Evolutionary conservation across 2,888 invertebrate genomes (phyloP).

Genomic region (Augochlorella aurata): DNA sequence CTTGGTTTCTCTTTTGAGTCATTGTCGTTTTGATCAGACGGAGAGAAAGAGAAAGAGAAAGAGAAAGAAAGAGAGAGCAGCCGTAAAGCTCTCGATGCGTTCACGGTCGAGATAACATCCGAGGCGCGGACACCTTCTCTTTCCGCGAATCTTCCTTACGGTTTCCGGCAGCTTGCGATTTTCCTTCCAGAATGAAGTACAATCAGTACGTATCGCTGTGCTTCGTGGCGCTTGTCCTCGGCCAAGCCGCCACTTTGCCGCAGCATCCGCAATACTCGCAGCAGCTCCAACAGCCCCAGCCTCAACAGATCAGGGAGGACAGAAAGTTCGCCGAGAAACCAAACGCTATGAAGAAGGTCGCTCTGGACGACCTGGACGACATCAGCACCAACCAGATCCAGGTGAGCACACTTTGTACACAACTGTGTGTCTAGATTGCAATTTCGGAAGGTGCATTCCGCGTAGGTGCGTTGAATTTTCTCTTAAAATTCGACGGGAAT

Average conservation of each 20-base stretch:
- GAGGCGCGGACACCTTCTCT: background rate
- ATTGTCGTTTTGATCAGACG: background rate
- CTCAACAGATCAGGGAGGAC: constrained; percentile 83
- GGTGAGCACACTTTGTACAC: constrained; percentile 67
- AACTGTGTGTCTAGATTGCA: too few relatives aligned
- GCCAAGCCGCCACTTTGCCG: constrained; percentile 76
- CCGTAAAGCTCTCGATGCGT: background rate
- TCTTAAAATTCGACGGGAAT: too few relatives aligned
- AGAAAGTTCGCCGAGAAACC: constrained; percentile 95
- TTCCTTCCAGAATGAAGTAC: constrained; percentile 84
- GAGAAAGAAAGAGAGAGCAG: background rate
- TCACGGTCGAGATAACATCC: background rate
- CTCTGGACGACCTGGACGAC: constrained; percentile 91
- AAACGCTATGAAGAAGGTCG: constrained; percentile 94
- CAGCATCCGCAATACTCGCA: constrained; percentile 79
- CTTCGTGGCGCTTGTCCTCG: constrained; percentile 85
- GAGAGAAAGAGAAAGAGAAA: background rate
- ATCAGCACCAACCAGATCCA: constrained; percentile 91
- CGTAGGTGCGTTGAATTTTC: too few relatives aligned
- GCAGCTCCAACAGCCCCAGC: constrained; percentile 72
- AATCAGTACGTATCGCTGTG: constrained; percentile 88
- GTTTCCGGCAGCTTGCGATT: constrained; percentile 3
- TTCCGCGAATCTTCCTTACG: background rate
- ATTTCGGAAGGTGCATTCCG: too few relatives aligned
- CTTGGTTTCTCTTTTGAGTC: constrained; percentile 31